These are phyloP conservation scores for Drosophila quinaria DNA, from an alignment of 2,888 invertebrate species.

Conservation along the genomic window DNA sequence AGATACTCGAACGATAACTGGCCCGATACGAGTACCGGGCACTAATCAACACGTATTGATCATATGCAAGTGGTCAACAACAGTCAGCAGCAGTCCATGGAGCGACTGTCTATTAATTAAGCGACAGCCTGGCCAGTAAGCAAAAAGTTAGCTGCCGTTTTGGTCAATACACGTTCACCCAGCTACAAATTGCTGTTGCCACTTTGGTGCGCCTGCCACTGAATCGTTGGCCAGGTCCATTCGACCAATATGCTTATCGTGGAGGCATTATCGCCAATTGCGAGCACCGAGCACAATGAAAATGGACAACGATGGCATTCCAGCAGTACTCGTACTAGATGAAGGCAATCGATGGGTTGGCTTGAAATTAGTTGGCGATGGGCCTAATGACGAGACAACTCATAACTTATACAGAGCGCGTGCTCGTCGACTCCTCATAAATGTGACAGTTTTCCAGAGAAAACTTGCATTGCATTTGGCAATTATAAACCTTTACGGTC, in stretches of 20 bases:
- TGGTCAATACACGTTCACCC: slow-evolving; percentile 77
- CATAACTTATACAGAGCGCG: slow-evolving; percentile 58
- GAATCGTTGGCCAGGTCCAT: slow-evolving; percentile 47
- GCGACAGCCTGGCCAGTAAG: slow-evolving; percentile 28
- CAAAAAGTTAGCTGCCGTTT: slow-evolving; percentile 71
- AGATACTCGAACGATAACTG: slow-evolving; percentile 40
- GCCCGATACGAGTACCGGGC: slow-evolving; percentile 14
- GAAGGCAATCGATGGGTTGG: neutral
- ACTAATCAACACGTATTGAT: slow-evolving; percentile 79
- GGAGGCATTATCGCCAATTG: slow-evolving; percentile 51
- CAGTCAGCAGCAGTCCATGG: slow-evolving; percentile 13
- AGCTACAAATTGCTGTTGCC: slow-evolving; percentile 80
- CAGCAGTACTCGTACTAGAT: slow-evolving; percentile 10
- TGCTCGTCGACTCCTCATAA: slow-evolving; percentile 40
- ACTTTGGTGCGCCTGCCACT: slow-evolving; percentile 70
- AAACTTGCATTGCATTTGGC: slow-evolving; percentile 32
- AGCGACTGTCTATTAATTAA: slow-evolving; percentile 62
- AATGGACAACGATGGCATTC: slow-evolving; percentile 64
- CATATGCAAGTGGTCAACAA: slow-evolving; percentile 70
- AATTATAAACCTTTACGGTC: slow-evolving; percentile 28
- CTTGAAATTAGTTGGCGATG: slow-evolving; percentile 5
- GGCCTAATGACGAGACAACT: slow-evolving; percentile 39
- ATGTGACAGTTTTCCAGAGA: slow-evolving; percentile 52
- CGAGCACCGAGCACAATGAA: slow-evolving; percentile 61
- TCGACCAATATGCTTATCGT: slow-evolving; percentile 75